Percentiles rank a stretch among this genome's conserved stretches.
These are phyloP conservation scores for Crotophaga sulcirostris DNA, from an alignment of 2,113 vertebrate species.

Conservation along the genomic window DNA sequence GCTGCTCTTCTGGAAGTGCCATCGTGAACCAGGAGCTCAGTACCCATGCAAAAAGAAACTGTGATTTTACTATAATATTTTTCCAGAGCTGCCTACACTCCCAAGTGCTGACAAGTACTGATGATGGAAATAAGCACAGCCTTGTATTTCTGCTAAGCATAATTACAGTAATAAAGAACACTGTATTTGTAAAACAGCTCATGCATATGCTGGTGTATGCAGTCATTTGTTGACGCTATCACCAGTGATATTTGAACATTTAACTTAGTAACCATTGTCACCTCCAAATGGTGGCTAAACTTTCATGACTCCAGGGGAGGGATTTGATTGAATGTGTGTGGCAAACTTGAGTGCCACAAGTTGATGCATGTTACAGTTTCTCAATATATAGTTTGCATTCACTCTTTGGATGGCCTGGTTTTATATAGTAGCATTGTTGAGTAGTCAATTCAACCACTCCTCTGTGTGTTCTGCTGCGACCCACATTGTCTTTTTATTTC, in stretches of 20 bases:
- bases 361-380: background rate
- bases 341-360: background rate
- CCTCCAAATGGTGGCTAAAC: background rate
- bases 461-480: background rate
- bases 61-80: background rate
- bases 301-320: background rate
- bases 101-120: background rate
- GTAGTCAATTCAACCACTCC: background rate
- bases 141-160: conserved; percentile 4
- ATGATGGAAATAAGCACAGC: background rate
- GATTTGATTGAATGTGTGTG: background rate
- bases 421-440: background rate
- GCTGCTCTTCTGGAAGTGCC: background rate
- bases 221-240: background rate
- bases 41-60: background rate
- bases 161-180: background rate
- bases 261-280: background rate
- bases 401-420: background rate
- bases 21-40: background rate
- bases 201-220: background rate
- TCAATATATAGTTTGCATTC: background rate
- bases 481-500: background rate
- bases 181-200: background rate
- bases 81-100: background rate
- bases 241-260: background rate